These are phyloP conservation scores for Rhyacophila evoluta DNA, from an alignment of 2,888 invertebrate genomes.

Conservation along the genomic window DNA sequence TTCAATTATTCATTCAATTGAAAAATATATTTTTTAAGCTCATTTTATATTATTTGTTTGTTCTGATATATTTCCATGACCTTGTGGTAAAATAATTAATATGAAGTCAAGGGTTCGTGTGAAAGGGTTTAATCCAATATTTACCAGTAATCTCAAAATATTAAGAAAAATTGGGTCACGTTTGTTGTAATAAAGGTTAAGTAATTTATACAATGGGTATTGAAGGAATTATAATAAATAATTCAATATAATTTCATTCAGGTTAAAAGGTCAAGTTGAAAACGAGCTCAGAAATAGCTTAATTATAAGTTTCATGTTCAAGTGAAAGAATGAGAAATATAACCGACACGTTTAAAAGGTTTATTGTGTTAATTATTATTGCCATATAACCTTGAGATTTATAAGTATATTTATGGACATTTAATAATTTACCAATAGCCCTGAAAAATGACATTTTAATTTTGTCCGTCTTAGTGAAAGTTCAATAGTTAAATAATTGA, in stretches of 20 bases:
- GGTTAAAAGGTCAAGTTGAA: constrained; percentile 10
- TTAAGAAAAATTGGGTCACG: background rate
- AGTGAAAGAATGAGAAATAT: background rate
- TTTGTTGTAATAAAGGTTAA: background rate
- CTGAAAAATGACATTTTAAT: too few species aligned
- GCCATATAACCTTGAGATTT: background rate
- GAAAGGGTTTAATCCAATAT: too few species aligned
- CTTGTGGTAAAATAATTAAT: too few species aligned
- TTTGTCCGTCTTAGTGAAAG: too few species aligned
- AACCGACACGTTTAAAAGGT: background rate
- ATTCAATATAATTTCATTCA: background rate
- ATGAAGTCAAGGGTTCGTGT: too few species aligned
- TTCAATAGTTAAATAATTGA: too few species aligned
- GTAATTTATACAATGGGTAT: background rate
- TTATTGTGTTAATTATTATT: background rate
- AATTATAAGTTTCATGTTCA: background rate
- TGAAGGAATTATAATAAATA: background rate
- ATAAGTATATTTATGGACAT: background rate
- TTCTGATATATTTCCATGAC: too few species aligned
- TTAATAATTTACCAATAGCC: background rate
- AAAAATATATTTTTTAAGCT: too few species aligned
- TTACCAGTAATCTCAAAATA: too few species aligned
- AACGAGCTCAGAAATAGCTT: background rate
- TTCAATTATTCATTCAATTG: too few species aligned
- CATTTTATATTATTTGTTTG: too few species aligned